phyloP scores from a whole-genome alignment of 2,888 invertebrate species.

The Creontiades dilutus region DNA sequence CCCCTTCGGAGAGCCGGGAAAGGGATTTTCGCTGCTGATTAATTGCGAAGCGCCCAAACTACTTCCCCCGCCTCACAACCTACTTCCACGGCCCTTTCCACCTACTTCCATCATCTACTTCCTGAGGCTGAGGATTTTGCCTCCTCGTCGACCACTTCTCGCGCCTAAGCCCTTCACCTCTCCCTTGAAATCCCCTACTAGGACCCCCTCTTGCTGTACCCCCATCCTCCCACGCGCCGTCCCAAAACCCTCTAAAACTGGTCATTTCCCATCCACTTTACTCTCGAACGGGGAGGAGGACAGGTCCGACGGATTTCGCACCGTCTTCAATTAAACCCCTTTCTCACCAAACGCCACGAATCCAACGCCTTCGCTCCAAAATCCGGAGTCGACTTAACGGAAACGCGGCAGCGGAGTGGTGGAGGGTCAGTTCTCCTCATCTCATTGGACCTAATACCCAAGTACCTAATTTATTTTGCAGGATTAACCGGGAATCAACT shows the following conservation, averaged over 20 bases:
- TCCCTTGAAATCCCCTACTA: neutral
- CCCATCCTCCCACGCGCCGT: neutral
- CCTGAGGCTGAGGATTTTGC: neutral
- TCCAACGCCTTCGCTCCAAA: neutral
- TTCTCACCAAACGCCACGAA: neutral
- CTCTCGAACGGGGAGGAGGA: neutral
- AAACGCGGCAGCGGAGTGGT: neutral
- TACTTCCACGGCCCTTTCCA: neutral
- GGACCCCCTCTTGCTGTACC: neutral
- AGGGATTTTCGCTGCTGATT: slow-evolving; percentile 24
- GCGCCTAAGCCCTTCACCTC: neutral
- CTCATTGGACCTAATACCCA: neutral
- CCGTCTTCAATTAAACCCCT: neutral
- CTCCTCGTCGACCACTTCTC: neutral
- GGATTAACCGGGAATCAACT: neutral
- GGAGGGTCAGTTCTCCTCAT: neutral
- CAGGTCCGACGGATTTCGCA: neutral
- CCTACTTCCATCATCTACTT: slow-evolving; percentile 4
- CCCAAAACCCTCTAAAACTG: too few species aligned
- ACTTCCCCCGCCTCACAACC: too few species aligned
- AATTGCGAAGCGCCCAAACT: slow-evolving; percentile 11
- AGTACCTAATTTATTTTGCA: neutral
- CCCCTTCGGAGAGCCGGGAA: neutral
- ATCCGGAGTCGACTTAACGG: neutral
- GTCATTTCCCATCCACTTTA: slow-evolving; percentile 17